Base-by-base conservation (phyloP, 1,140 invertebrate genomes). In the Penaeus japonicus region DNA sequence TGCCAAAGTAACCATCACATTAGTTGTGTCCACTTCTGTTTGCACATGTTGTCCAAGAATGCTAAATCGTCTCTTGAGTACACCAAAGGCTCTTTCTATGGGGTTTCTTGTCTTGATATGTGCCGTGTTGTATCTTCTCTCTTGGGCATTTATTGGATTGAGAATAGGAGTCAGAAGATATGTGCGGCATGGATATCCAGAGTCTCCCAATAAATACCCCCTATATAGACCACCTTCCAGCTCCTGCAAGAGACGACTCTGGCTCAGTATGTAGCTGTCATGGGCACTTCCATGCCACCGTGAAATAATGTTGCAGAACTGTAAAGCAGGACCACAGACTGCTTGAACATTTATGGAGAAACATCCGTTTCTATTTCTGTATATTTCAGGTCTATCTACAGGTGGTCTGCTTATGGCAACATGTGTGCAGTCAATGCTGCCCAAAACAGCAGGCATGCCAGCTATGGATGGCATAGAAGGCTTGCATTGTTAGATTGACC, bases 301-400 rank as follows among this genome's bases (percentile, higher is more conserved):
- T 24, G 81, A 30, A 18, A 83, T 24, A 65, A 83, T 24, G 39
- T 65, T 83, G 59, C 62, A 22, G 30, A 84, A 84, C 30, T 70
- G 27, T 39, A 84, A 32, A 0, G 65, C 0, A 2, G 53, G 59
- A 24, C 59, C 59, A 84, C 59, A 84, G 2, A 83, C 81, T 18
- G 55, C 57, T 20, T 83, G 81, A 32, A 83, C 81, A 65, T 82
- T 55, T 2, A 82, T 12, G 5, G 80, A 54, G 39, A 82, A 82
- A 20, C n/a, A 55, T 0, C 80, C 80, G 22, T 83, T 65, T 32
- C 55, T 65, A 22, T 65, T 54, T n/a, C 32, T 62, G 24, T 62
- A 83, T 17, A 10, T 5, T 32, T 83, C 81, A 10, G 57, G 3
- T 12, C 32, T 2, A 12, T 59, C 24, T 18, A 4, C 55, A 1